These are phyloP conservation scores for Drosophila insularis DNA, from an alignment of 1,140 invertebrate species.

Conservation along the genomic window DNA sequence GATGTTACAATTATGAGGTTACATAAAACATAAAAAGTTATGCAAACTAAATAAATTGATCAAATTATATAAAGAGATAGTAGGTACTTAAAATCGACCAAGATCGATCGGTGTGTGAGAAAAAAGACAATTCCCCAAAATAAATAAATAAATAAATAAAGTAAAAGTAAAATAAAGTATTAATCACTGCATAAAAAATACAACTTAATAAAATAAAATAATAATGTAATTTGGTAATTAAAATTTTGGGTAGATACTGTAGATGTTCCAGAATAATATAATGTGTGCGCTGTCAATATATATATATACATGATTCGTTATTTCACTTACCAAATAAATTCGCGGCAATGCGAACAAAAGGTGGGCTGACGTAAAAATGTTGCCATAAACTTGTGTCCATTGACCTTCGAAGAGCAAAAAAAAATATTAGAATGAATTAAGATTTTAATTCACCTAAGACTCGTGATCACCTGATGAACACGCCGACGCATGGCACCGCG, in stretches of 20 bases:
- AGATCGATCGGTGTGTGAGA: slow-evolving; percentile 1
- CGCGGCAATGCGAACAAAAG: slow-evolving; percentile 98
- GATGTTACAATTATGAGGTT: slow-evolving; percentile 54
- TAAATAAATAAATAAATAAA: background rate
- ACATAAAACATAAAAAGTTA: slow-evolving; percentile 47
- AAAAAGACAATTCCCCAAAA: slow-evolving; percentile 58
- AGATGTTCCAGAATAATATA: slow-evolving; percentile 21
- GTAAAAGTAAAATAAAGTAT: slow-evolving; percentile 40
- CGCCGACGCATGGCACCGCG: slow-evolving; percentile 96
- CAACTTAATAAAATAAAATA: slow-evolving; percentile 40
- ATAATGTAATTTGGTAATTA: background rate
- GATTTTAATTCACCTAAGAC: no score
- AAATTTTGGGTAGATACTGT: background rate
- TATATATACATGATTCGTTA: slow-evolving; percentile 1
- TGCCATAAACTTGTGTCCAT: slow-evolving; percentile 99
- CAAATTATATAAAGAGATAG: slow-evolving; percentile 42
- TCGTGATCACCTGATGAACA: slow-evolving; percentile 95
- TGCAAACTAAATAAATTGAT: slow-evolving; percentile 23
- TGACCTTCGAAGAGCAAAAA: slow-evolving; percentile 85
- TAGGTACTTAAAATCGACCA: slow-evolving; percentile 5
- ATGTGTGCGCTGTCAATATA: slow-evolving; percentile 37
- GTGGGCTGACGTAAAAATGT: slow-evolving; percentile 99
- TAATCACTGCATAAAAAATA: slow-evolving; percentile 59
- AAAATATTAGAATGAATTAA: background rate
- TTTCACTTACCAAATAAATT: slow-evolving; percentile 96